Conservation (phyloP, 2,113 vertebrate species). For the Coracopsis vasa region DNA sequence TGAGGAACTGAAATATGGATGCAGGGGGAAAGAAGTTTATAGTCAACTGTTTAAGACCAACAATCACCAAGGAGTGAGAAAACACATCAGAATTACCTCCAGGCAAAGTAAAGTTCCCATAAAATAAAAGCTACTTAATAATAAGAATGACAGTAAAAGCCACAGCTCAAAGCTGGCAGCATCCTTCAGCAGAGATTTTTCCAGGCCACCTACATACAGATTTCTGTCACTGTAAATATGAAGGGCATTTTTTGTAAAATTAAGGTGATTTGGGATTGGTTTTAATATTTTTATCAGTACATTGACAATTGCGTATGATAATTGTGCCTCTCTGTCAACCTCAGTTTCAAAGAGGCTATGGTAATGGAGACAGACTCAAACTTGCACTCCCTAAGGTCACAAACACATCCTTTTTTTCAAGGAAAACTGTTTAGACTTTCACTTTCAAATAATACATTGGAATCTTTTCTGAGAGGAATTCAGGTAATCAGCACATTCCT, state of each 20-base stretch:
- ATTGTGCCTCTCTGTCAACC: background rate
- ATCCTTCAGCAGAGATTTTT: background rate
- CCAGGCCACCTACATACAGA: background rate
- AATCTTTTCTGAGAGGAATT: background rate
- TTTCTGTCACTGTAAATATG: background rate
- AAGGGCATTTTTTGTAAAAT: background rate
- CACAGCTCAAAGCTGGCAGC: background rate
- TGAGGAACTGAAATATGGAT: background rate
- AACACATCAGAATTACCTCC: background rate
- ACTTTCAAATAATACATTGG: background rate
- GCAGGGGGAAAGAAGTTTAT: background rate
- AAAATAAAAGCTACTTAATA: background rate
- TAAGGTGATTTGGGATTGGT: background rate
- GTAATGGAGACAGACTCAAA: background rate
- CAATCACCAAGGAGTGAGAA: background rate
- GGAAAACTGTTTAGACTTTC: background rate
- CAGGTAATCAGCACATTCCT: slow-evolving; percentile 33
- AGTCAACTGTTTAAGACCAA: background rate
- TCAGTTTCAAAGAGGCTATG: background rate
- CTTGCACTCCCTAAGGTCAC: background rate
- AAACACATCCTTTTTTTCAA: background rate
- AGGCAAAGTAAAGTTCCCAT: background rate
- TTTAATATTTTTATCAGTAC: background rate
- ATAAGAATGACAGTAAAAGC: background rate
- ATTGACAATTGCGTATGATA: background rate